Evolutionary conservation across 2,797 vertebrate genomes (phyloP).

Genomic region (Sylvia borin): DNA sequence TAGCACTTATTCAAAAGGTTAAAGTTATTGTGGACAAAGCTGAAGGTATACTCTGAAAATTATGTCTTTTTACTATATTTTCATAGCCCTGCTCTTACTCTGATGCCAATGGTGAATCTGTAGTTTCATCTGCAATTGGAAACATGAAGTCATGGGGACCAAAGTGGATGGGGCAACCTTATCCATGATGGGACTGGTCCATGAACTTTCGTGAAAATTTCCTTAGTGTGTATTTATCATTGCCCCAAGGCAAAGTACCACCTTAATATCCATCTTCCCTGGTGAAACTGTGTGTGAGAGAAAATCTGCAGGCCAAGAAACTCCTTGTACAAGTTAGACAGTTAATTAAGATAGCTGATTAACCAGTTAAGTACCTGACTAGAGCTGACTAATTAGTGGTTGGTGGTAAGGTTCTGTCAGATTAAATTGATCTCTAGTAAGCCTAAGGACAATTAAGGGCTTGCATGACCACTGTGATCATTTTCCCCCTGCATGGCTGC

Average conservation of each 20-base stretch:
- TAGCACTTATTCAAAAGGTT: neutral
- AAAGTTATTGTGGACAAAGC: neutral
- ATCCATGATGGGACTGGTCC: accelerated
- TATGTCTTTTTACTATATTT: neutral
- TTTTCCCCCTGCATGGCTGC: neutral
- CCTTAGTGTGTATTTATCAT: neutral
- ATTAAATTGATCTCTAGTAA: neutral
- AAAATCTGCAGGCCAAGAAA: neutral
- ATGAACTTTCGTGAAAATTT: neutral
- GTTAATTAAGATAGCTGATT: neutral
- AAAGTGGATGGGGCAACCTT: neutral
- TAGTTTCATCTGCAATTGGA: neutral
- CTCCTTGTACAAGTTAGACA: neutral
- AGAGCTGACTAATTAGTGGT: neutral
- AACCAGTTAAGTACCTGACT: neutral
- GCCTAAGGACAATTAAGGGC: neutral
- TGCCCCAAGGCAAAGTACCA: neutral
- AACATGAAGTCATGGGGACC: neutral
- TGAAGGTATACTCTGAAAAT: neutral
- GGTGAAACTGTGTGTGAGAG: neutral
- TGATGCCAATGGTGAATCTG: neutral
- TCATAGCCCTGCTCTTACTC: neutral
- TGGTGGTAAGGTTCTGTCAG: neutral
- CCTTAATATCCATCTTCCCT: neutral
- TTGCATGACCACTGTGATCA: neutral